A percentile compares a stretch with the other conserved stretches of the same genome.
These are phyloP conservation scores for Pantherophis alleghaniensis DNA, from an alignment of 2,797 vertebrate genomes.

Conservation along the genomic window DNA sequence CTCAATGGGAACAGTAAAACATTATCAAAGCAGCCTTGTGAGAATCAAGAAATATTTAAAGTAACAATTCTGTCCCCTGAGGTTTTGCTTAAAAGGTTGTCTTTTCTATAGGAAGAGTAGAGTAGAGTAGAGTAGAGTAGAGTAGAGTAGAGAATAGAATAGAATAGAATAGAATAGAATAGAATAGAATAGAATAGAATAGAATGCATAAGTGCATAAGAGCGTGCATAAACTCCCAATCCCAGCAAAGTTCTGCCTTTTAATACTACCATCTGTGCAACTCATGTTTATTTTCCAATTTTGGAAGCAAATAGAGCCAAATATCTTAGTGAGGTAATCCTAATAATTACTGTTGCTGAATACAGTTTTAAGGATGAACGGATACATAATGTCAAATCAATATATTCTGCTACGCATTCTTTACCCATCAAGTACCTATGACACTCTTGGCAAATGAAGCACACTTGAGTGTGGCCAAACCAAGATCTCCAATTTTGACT, in stretches of 20 bases:
- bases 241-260: not conserved
- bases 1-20: not conserved
- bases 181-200: no score
- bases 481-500: conserved; percentile 96
- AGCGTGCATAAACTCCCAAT: not conserved
- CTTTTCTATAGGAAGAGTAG: not conserved
- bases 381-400: not conserved
- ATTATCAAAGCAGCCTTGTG: not conserved
- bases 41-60: not conserved
- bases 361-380: not conserved
- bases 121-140: not conserved
- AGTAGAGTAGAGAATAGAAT: no score
- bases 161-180: fast-evolving
- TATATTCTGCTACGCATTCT: not conserved
- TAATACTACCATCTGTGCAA: not conserved
- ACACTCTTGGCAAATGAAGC: conserved; percentile 98
- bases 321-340: not conserved
- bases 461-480: conserved; percentile 93
- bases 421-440: conserved; percentile 77
- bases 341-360: not conserved
- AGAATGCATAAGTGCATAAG: not conserved
- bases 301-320: not conserved
- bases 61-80: not conserved
- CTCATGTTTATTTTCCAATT: not conserved
- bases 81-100: not conserved